Percentiles rank a stretch among this genome's conserved stretches.
Conservation (phyloP, 2,888 invertebrate genomes). For the Amphipoea lucens region DNA sequence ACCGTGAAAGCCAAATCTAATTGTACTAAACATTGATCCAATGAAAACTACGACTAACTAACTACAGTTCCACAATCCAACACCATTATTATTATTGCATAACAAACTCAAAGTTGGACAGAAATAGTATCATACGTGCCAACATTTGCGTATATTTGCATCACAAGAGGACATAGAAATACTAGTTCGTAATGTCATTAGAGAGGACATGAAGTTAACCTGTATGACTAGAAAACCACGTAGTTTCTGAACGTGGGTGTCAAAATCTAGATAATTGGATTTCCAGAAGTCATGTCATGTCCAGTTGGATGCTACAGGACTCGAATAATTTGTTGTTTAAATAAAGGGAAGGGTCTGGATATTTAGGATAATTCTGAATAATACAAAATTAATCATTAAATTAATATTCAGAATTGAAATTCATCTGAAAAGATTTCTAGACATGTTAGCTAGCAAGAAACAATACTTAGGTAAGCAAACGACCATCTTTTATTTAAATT, state of each 20-base stretch:
- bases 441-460: neutral
- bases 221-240: neutral
- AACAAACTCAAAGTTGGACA: neutral
- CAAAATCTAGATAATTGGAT: conserved; percentile 1
- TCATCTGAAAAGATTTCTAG: neutral
- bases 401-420: neutral
- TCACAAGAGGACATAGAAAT: conserved; percentile 15
- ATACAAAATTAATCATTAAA: too few relatives aligned
- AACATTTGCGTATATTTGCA: conserved; percentile 36
- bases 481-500: neutral
- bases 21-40: neutral
- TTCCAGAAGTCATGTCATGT: neutral
- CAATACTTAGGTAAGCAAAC: neutral
- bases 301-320: too few relatives aligned
- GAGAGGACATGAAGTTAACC: neutral
- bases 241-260: neutral
- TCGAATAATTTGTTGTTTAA: neutral
- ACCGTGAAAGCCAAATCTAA: neutral
- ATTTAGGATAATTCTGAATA: neutral
- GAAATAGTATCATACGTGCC: conserved; percentile 13
- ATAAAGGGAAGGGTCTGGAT: neutral
- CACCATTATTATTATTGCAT: conserved; percentile 4
- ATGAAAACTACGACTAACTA: neutral
- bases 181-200: conserved; percentile 22
- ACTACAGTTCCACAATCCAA: neutral